These are phyloP conservation scores for Protaetia brevitarsis DNA, from an alignment of 1,140 invertebrate genomes.

Conservation along the genomic window DNA sequence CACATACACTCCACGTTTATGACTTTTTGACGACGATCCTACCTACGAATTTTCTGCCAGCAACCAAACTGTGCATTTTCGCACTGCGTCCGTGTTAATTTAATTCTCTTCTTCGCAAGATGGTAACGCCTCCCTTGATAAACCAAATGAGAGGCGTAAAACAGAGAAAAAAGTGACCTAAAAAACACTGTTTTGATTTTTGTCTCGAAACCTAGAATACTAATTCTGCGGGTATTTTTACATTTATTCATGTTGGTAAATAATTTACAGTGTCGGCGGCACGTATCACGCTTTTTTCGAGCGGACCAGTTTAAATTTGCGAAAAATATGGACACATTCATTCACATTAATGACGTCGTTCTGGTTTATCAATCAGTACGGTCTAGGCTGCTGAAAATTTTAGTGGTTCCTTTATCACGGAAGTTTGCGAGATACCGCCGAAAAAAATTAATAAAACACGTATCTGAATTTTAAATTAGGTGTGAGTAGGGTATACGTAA, in stretches of 20 bases:
- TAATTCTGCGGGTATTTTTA: neutral
- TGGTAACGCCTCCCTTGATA: neutral
- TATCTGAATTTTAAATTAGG: neutral
- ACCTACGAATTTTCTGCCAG: neutral
- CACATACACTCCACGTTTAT: constrained; percentile 11
- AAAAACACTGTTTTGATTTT: neutral
- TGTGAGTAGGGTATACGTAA: neutral
- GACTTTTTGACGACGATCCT: constrained; percentile 19
- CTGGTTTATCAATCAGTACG: neutral
- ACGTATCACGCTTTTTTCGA: neutral
- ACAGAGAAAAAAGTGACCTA: neutral
- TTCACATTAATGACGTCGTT: neutral
- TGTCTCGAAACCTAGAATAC: neutral
- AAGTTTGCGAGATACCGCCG: neutral
- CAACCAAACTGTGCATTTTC: neutral
- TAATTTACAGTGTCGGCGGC: neutral
- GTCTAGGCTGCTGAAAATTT: neutral
- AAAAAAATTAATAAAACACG: neutral
- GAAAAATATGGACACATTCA: neutral
- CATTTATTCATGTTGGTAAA: neutral
- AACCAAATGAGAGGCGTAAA: neutral
- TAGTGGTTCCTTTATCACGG: neutral
- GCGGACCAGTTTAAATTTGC: neutral
- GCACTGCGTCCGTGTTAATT: constrained; percentile 7
- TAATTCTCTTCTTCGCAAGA: neutral